Conservation (phyloP, 2,888 invertebrate genomes). For the Nephrotoma appendiculata region DNA sequence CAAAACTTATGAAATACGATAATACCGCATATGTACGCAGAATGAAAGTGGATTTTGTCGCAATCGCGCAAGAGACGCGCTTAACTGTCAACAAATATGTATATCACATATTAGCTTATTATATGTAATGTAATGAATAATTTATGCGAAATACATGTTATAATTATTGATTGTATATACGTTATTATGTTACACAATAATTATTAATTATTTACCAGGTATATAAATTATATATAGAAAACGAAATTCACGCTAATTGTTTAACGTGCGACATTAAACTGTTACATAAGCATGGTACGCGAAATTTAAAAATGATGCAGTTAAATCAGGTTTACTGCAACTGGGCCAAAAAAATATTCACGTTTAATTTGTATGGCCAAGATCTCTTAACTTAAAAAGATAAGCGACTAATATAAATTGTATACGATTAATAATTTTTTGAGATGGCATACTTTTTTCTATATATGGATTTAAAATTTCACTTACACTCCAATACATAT, state of each 20-base stretch:
- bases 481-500: too few species aligned
- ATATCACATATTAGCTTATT: neutral
- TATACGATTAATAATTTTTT: too few species aligned
- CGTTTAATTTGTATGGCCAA: too few species aligned
- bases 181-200: neutral
- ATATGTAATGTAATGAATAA: neutral
- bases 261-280: neutral
- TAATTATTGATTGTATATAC: neutral
- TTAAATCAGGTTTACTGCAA: too few species aligned
- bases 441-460: too few species aligned
- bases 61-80: neutral
- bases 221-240: neutral
- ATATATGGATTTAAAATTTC: too few species aligned
- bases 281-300: too few species aligned
- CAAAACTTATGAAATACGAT: neutral
- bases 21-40: neutral
- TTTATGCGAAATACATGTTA: neutral
- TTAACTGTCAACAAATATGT: neutral
- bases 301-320: too few species aligned
- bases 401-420: too few species aligned
- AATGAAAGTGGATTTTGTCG: neutral
- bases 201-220: neutral
- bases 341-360: too few species aligned
- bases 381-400: too few species aligned
- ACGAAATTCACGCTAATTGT: neutral